Percentiles rank a stretch among this genome's conserved stretches.
Evolutionary conservation across 2,113 vertebrate species (phyloP).

Genomic region (Pimephales promelas): DNA sequence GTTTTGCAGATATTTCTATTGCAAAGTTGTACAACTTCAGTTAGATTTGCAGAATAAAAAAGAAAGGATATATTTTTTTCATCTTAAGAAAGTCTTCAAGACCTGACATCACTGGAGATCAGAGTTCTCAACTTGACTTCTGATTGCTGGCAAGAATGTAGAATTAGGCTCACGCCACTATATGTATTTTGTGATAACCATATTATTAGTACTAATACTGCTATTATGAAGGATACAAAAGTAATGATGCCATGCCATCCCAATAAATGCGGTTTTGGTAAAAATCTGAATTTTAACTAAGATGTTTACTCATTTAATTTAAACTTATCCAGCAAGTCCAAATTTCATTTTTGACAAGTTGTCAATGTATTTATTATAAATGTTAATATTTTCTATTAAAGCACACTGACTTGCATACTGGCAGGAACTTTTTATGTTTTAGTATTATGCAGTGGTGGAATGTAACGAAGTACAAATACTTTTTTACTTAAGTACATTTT

Average conservation of each 20-base stretch:
- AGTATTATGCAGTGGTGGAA: not conserved
- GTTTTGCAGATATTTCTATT: too few relatives aligned
- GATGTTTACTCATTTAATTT: conserved; percentile 59
- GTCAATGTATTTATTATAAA: conserved; percentile 58
- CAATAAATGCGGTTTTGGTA: conserved; percentile 57
- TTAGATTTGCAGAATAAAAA: not conserved
- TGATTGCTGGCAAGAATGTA: conserved; percentile 71
- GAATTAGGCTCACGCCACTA: conserved; percentile 65
- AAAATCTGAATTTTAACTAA: conserved; percentile 45
- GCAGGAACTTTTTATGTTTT: conserved; percentile 56
- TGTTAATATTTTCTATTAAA: conserved; percentile 70
- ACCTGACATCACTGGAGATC: conserved; percentile 53
- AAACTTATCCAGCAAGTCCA: conserved; percentile 47
- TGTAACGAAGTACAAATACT: too few relatives aligned
- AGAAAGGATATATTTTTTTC: not conserved
- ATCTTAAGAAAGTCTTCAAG: conserved; percentile 17
- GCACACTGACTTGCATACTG: conserved; percentile 54
- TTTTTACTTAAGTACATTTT: too few relatives aligned
- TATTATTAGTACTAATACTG: conserved; percentile 47
- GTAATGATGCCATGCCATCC: conserved; percentile 35
- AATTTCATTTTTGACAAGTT: conserved; percentile 51
- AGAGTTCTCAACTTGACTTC: conserved; percentile 63
- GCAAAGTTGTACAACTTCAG: not conserved
- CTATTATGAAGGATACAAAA: conserved; percentile 45
- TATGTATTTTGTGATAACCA: conserved; percentile 74